Evolutionary conservation across 1,140 invertebrate genomes (phyloP).

Genomic region (Cotesia vestalis): DNA sequence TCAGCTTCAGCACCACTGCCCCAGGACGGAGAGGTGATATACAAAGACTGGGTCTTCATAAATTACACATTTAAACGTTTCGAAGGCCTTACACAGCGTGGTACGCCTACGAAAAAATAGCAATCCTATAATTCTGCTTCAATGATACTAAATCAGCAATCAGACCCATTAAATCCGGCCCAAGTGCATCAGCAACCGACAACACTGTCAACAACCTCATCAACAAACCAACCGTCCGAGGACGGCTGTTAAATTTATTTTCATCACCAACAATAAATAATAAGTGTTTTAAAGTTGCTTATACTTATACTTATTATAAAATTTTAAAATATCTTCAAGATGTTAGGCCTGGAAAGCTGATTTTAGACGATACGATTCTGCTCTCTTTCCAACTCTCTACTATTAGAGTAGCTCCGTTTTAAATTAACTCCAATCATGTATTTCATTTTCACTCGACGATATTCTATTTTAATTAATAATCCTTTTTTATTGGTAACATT

Average conservation of each 20-base stretch:
- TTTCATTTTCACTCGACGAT: too few species aligned
- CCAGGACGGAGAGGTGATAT: constrained; percentile 84
- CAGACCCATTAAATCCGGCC: constrained; percentile 54
- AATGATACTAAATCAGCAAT: constrained; percentile 49
- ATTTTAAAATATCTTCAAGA: not conserved
- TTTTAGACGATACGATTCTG: constrained; percentile 5
- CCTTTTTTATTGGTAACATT: not conserved
- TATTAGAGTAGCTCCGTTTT: too few species aligned
- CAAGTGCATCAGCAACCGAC: constrained; percentile 60
- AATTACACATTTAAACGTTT: constrained; percentile 99
- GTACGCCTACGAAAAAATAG: constrained; percentile 81
- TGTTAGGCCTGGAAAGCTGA: constrained; percentile 25
- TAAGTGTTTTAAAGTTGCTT: constrained; percentile 5
- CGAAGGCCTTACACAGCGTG: constrained; percentile 92
- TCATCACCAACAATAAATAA: not conserved
- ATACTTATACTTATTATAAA: not conserved
- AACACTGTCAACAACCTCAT: constrained; percentile 43
- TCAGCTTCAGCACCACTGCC: constrained; percentile 82
- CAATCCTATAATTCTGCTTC: constrained; percentile 54
- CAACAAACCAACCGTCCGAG: constrained; percentile 32
- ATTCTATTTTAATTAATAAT: constrained; percentile 1
- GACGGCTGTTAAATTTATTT: constrained; percentile 38
- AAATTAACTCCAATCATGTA: too few species aligned
- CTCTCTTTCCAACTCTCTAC: too few species aligned
- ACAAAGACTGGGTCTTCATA: constrained; percentile 99